phyloP scores from a whole-genome alignment of 2,888 invertebrate species.

The Anagyrus pseudococci region DNA sequence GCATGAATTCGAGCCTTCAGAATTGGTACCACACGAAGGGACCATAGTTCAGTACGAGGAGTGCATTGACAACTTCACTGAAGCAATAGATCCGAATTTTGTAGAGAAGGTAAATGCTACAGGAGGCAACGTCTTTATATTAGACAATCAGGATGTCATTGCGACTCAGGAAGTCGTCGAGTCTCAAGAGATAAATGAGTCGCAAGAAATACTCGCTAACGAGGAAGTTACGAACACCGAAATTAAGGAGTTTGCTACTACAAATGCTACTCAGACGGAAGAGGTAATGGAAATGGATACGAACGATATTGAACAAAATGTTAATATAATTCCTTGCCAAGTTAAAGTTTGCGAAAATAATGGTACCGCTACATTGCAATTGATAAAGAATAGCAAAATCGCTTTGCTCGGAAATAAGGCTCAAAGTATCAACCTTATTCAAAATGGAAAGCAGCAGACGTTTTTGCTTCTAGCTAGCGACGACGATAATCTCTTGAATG shows the following conservation, averaged over 20 bases:
- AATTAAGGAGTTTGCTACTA: constrained; percentile 24
- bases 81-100: constrained; percentile 19
- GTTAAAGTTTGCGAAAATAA: constrained; percentile 42
- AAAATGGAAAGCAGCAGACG: constrained; percentile 51
- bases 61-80: constrained; percentile 20
- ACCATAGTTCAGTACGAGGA: constrained; percentile 32
- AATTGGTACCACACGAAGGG: constrained; percentile 26
- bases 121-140: constrained; percentile 19
- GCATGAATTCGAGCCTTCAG: constrained; percentile 19
- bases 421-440: constrained; percentile 49
- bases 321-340: constrained; percentile 41
- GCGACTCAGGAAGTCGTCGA: too few relatives aligned
- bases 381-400: constrained; percentile 44
- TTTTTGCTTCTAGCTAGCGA: constrained; percentile 51
- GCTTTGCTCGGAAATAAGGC: constrained; percentile 47
- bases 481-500: constrained; percentile 45
- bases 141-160: constrained; percentile 25
- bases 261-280: constrained; percentile 26
- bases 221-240: constrained; percentile 14
- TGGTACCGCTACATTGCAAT: constrained; percentile 39
- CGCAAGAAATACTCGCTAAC: too few relatives aligned
- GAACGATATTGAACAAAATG: constrained; percentile 30
- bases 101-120: constrained; percentile 13
- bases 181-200: too few relatives aligned
- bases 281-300: constrained; percentile 6